A percentile compares a stretch with the other conserved stretches of the same genome.
Conservation (phyloP, 1,140 invertebrate species). For the Drosophila subobscura region DNA sequence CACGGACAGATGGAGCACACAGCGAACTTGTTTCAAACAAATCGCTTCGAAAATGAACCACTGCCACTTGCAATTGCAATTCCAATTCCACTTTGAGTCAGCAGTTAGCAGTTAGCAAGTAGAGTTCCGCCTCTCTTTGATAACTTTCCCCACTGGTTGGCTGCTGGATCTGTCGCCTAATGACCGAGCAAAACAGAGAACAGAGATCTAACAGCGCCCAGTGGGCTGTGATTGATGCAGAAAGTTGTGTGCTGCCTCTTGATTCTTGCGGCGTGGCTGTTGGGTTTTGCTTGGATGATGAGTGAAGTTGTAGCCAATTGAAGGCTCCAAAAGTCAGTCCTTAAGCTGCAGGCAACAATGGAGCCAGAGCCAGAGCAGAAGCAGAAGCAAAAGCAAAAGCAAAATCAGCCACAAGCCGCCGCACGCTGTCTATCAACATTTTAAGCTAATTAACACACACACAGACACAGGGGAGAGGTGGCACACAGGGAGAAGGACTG, state of each 20-base stretch:
- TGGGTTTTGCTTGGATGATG: no score
- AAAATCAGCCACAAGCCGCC: conserved; percentile 30
- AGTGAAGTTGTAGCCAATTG: no score
- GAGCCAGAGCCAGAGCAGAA: neutral
- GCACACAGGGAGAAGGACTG: neutral
- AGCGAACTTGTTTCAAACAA: no score
- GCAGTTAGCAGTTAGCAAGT: neutral
- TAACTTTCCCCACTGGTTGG: conserved; percentile 4
- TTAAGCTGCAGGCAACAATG: conserved; percentile 4
- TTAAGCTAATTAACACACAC: conserved; percentile 53
- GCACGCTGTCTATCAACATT: conserved; percentile 57
- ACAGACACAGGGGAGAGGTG: neutral
- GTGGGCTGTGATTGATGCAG: conserved; percentile 63
- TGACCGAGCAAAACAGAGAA: conserved; percentile 42
- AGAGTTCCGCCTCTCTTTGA: neutral
- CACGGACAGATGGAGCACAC: no score
- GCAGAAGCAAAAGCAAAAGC: neutral
- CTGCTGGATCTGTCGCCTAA: conserved; percentile 41
- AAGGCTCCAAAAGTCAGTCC: no score
- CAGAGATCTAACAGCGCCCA: neutral
- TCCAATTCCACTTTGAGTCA: neutral
- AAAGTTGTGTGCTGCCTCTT: no score
- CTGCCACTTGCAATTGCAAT: neutral
- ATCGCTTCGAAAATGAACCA: no score
- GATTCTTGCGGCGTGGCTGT: no score